Evolutionary conservation across 30 jellyfish, hydroid and myxozoan species (phyloP), one percentile per base, ranked within the genome.

Genomic region (Aurelia aurita complex sp. Pacific): DNA sequence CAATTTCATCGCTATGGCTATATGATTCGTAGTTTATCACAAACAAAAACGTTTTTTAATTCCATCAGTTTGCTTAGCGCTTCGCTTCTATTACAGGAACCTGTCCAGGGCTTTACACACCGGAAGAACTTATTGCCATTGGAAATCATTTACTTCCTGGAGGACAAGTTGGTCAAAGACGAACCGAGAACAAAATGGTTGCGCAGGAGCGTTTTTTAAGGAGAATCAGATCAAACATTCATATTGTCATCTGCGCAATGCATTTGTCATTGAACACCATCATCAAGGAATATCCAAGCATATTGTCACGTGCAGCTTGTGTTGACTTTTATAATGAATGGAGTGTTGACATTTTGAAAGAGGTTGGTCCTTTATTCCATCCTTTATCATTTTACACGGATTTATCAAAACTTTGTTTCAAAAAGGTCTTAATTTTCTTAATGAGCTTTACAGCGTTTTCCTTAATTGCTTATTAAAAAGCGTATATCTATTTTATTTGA

Each of bases 41-140:
- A 9, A 46, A 46, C 57, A 9, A 46, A 46, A 46, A 46, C 57
- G 2, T 6, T 16, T 0, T 46, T 46, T 46, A 5, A 38, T 46
- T 46, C 57, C 57, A 9, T 4, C 57, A 5, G 57, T 46, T 46
- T 46, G 57, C 8, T 46, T 46, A 46, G 0, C 6, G 6, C 8
- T 46, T 8, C 12, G 14, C 34, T 72, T 4, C 18, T 79, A 62
- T 71, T 83, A 17, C 52, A 90, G 97, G 97, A 13, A 64, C 73
- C 40, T 90, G 92, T 66, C 97, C 97, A 11, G 97, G 88, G 16
- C 61, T 90, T 14, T 90, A 83, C 88, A 38, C 91, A 14, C 57
- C 82, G 32, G 86, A 83, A 3, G 97, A 90, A 34, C 69, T 76
- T 29, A 33, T 43, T 33, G 85, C 86, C 71, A 79, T 90, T 34